These are phyloP conservation scores for Eufriesea mexicana DNA, from an alignment of 1,140 invertebrate genomes.

Conservation along the genomic window DNA sequence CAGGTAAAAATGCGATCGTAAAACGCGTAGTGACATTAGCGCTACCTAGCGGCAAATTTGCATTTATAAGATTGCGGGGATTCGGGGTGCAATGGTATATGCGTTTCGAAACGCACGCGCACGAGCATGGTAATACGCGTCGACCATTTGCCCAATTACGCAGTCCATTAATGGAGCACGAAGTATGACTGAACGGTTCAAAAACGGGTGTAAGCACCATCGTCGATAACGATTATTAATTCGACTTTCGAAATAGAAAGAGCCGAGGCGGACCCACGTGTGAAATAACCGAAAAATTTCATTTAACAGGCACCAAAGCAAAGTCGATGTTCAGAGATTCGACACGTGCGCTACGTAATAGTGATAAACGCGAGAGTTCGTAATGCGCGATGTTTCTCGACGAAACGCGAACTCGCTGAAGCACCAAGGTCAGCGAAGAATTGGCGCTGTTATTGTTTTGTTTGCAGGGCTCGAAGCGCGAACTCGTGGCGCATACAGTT, in stretches of 20 bases:
- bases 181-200: not conserved
- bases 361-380: no score
- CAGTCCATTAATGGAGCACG: not conserved
- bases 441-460: no score
- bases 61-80: constrained; percentile 1
- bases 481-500: no score
- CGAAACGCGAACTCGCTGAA: no score
- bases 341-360: no score
- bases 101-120: not conserved
- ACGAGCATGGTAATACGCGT: not conserved
- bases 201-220: not conserved
- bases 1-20: not conserved
- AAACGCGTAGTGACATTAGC: not conserved
- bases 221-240: constrained; percentile 7
- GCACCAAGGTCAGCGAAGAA: no score
- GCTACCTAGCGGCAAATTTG: constrained; percentile 27
- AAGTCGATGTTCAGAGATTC: constrained; percentile 17
- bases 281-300: not conserved
- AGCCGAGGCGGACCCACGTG: not conserved
- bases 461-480: no score
- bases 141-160: not conserved
- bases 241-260: not conserved
- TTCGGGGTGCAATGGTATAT: not conserved
- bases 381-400: no score
- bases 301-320: not conserved